Percentiles rank a stretch among this genome's conserved stretches.
Conservation (phyloP, 1,140 invertebrate species). For the Brachystomella parvula region DNA sequence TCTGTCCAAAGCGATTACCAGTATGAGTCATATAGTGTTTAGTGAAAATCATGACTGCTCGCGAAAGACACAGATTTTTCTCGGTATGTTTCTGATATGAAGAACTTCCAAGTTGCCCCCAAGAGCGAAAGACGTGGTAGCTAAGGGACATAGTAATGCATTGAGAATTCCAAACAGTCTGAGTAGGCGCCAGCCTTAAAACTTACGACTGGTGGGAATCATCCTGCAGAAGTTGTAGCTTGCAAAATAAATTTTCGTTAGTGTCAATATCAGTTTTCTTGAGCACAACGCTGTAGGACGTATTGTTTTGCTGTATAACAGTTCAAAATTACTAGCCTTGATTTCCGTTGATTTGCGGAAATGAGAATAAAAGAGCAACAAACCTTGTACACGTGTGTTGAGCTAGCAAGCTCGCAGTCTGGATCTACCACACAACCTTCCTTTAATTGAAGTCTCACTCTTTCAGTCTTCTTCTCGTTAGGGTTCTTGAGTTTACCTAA, state of each 20-base stretch:
- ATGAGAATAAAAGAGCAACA: slow-evolving; percentile 36
- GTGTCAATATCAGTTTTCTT: slow-evolving; percentile 74
- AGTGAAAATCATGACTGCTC: slow-evolving; percentile 61
- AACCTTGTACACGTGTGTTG: slow-evolving; percentile 67
- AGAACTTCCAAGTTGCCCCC: slow-evolving; percentile 92
- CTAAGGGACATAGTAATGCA: too few relatives aligned
- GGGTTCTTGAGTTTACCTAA: too few relatives aligned
- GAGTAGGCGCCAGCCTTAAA: too few relatives aligned
- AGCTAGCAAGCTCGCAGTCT: slow-evolving; percentile 68
- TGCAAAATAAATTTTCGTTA: slow-evolving; percentile 91
- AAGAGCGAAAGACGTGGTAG: slow-evolving; percentile 43
- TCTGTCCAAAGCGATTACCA: slow-evolving; percentile 65
- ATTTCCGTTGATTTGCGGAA: not conserved
- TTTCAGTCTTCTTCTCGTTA: slow-evolving; percentile 25
- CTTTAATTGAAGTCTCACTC: slow-evolving; percentile 72
- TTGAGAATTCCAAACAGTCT: too few relatives aligned
- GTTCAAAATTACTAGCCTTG: too few relatives aligned
- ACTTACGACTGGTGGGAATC: not conserved
- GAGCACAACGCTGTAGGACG: slow-evolving; percentile 67
- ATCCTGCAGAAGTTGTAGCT: slow-evolving; percentile 68
- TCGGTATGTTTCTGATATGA: slow-evolving; percentile 77
- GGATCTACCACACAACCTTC: slow-evolving; percentile 83
- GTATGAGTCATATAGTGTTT: slow-evolving; percentile 71
- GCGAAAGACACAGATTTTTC: slow-evolving; percentile 45
- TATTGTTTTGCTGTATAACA: slow-evolving; percentile 37